A percentile compares a stretch with the other conserved stretches of the same genome.
phyloP scores from a whole-genome alignment of 2,888 invertebrate genomes.

The Drosophila fungiperda region DNA sequence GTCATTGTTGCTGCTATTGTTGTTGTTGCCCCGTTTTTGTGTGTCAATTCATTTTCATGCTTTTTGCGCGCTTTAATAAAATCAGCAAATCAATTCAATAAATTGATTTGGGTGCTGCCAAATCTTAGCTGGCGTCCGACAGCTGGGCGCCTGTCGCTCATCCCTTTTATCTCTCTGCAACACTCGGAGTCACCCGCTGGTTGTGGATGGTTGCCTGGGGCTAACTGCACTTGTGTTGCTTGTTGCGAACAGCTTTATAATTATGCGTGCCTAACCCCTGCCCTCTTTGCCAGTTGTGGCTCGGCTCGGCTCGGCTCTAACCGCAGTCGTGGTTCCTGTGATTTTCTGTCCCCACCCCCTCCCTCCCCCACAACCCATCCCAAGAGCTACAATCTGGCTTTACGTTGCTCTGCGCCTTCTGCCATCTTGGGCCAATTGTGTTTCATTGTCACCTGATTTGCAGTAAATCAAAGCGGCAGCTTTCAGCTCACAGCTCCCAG shows the following conservation, averaged over 20 bases:
- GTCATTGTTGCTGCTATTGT: conserved; percentile 2
- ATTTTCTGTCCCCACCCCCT: background rate
- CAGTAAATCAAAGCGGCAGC: conserved; percentile 29
- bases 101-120: conserved; percentile 68
- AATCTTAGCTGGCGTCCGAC: conserved; percentile 69
- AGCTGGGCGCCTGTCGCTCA: conserved; percentile 65
- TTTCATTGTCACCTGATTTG: conserved; percentile 45
- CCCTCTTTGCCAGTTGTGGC: background rate
- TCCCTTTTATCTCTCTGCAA: conserved; percentile 14
- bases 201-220: conserved; percentile 8
- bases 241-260: conserved; percentile 60
- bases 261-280: conserved; percentile 47
- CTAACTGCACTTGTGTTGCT: conserved; percentile 59
- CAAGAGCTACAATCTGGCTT: background rate
- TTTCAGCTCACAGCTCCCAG: background rate
- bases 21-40: conserved; percentile 5
- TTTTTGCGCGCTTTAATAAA: conserved; percentile 71
- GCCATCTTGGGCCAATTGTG: background rate
- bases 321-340: conserved; percentile 46
- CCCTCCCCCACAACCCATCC: background rate
- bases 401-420: background rate
- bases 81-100: conserved; percentile 76
- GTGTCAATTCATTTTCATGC: conserved; percentile 53
- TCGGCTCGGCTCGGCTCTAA: conserved; percentile 9
- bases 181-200: background rate